Evolutionary conservation across 1,140 invertebrate genomes (phyloP), one percentile per base, ranked within the genome.

Genomic region (Limonius californicus): DNA sequence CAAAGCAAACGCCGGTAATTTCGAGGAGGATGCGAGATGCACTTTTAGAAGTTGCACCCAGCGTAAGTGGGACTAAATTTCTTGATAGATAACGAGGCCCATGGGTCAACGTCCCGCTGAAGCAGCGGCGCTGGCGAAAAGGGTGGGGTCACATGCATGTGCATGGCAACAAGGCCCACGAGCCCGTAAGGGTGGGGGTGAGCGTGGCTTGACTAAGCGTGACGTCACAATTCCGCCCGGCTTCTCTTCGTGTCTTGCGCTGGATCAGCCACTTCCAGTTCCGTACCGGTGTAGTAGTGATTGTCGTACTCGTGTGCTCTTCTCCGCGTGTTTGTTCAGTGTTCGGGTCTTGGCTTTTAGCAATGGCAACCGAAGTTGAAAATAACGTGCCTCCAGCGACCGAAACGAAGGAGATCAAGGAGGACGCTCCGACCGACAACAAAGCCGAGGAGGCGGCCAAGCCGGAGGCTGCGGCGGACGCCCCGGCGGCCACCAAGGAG

Each of bases 281-380:
- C 21, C 47, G 45, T 53, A 27, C 12, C 21, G 21, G 59, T 32
- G 53, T 59, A 23, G 53, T 59, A 42, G 42, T 43, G 59, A 27
- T 60, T 43, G 58, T 59, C n/a, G 35, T 23, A 23, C 39, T 56
- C 47, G 20, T 57, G 43, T 65, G 55, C 55, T 55, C 32, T 27
- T 14, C 6, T 3, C 14, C 53, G 21, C 53, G 58, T 53, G 59
- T 57, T 57, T 23, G 55, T 65, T 65, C 43, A 58, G 54, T 64
- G 57, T 43, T 61, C n/a, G 35, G 8, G 35, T 9, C 35, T 39
- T 39, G n/a, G 2, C 35, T 54, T 55, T 16, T 11, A 59, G 58
- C 30, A 74, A 89, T 89, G 86, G 84, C 88, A 68, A 87, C 86
- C 62, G 88, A 90, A 81, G 84, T 87, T 67, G 84, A 84, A 73